These are phyloP conservation scores for Orussus abietinus DNA, from an alignment of 1,140 invertebrate species.

Conservation along the genomic window DNA sequence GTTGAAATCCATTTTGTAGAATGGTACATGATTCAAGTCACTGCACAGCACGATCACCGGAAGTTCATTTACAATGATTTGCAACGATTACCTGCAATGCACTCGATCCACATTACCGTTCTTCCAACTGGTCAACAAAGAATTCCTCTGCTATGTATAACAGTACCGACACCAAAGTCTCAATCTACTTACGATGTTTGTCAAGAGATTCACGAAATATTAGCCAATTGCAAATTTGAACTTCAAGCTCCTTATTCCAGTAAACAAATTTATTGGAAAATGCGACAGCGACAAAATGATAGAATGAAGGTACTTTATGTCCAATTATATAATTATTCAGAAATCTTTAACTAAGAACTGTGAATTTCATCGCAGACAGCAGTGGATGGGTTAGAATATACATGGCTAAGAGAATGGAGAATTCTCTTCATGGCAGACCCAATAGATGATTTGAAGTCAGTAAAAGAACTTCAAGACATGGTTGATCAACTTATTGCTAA, in stretches of 20 bases:
- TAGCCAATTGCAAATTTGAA: conserved; percentile 34
- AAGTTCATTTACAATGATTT: conserved; percentile 38
- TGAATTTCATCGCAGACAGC: conserved; percentile 50
- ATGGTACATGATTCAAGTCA: conserved; percentile 61
- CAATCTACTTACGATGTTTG: conserved; percentile 39
- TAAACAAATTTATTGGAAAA: conserved; percentile 56
- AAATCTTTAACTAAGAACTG: conserved; percentile 9
- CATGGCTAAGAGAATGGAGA: conserved; percentile 63
- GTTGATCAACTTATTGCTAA: conserved; percentile 51
- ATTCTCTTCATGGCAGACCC: conserved; percentile 58
- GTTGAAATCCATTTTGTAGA: conserved; percentile 40
- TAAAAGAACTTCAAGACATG: conserved; percentile 37
- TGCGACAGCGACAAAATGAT: conserved; percentile 54
- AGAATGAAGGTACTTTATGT: conserved; percentile 55
- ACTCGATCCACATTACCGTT: conserved; percentile 53
- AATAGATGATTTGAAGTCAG: conserved; percentile 37
- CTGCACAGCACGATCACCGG: conserved; percentile 52
- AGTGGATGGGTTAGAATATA: conserved; percentile 58
- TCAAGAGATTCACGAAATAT: conserved; percentile 35
- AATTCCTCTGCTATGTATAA: conserved; percentile 47
- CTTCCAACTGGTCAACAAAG: conserved; percentile 52
- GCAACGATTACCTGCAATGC: conserved; percentile 44
- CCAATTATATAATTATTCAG: conserved; percentile 7
- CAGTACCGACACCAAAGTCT: conserved; percentile 44
- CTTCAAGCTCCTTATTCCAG: conserved; percentile 37